Base-by-base conservation (phyloP, 2,888 invertebrate genomes). In the Pollenia angustigena region DNA sequence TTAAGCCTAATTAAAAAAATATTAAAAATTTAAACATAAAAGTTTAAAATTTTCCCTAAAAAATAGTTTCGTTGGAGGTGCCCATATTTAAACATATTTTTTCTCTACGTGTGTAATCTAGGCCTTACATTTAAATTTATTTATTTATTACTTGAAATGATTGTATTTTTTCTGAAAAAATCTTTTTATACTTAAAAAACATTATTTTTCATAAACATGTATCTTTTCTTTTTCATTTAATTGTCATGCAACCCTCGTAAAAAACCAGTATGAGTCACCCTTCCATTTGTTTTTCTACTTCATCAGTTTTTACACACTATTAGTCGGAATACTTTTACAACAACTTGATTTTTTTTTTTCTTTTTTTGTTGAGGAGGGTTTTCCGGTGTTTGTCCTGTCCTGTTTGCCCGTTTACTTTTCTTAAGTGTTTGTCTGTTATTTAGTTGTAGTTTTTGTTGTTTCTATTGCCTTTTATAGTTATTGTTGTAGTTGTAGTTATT, bases 291-390 rank as follows among this genome's bases (percentile, higher is more conserved):
- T 79, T 84, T 84, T 85, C 79, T 80, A 56, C 79, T 80, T 60
- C 79, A 80, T 85, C 66, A 80, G 54, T 50, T 85, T 74, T 80
- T 68, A 54, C 74, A 80, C 74, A 69, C 68, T 85, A 80, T 80
- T 74, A 85, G 60, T 40, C 18, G 16, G 50, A 72, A 60, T 42
- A 79, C 50, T 72, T 50, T 66, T 66, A 58, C 18, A 50, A n/a
- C 44, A 44, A 40, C 54, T 56, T 64, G 48, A 44, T 62, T 8
- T 62, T 71, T 83, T 42, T 40, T 44, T 42, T 62, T n/a, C n/a
- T n/a, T 7, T 62, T 72, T 64, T 46, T 46, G 8, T 40, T 40
- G 18, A 23, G 56, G 46, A 40, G 46, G 40, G 10, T 10, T 64
- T 52, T 50, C 7, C 4, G 32, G 32, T 32, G 32, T 32, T 32